These are phyloP conservation scores for Caerostris extrusa DNA, from an alignment of 1,140 invertebrate species.

Conservation along the genomic window DNA sequence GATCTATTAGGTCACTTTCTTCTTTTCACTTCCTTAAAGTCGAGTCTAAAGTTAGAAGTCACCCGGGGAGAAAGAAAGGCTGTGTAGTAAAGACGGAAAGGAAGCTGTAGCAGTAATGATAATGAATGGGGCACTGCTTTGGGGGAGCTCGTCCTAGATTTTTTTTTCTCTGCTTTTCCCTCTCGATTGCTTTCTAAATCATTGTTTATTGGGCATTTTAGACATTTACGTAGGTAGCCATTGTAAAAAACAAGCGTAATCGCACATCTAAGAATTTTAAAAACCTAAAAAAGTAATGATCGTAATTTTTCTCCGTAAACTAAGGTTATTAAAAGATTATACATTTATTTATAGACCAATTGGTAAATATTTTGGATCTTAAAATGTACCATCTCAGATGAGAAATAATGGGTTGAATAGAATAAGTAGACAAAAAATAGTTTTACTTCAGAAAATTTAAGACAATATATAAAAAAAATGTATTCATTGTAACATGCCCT, in stretches of 20 bases:
- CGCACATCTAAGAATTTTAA: not conserved
- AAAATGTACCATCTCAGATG: no score
- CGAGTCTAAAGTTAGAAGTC: conserved; percentile 25
- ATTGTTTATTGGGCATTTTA: conserved; percentile 13
- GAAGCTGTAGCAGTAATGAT: conserved; percentile 26
- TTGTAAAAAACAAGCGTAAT: conserved; percentile 3
- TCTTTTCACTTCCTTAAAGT: conserved; percentile 2
- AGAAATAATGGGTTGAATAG: no score
- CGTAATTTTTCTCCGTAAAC: no score
- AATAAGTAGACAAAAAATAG: no score
- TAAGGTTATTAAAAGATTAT: no score
- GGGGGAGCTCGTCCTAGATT: conserved; percentile 14
- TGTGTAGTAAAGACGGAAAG: not conserved
- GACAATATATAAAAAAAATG: no score
- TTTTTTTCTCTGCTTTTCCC: conserved; percentile 20
- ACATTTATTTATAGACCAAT: no score
- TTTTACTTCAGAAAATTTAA: no score
- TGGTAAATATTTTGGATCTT: no score
- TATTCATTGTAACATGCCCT: no score
- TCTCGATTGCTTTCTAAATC: conserved; percentile 23
- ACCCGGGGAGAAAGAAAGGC: conserved; percentile 15
- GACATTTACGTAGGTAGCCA: not conserved
- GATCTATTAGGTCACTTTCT: conserved; percentile 42
- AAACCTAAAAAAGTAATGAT: no score
- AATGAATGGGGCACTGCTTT: conserved; percentile 34